Evolutionary conservation across 2,797 vertebrate species (phyloP).

Genomic region (Takifugu rubripes): DNA sequence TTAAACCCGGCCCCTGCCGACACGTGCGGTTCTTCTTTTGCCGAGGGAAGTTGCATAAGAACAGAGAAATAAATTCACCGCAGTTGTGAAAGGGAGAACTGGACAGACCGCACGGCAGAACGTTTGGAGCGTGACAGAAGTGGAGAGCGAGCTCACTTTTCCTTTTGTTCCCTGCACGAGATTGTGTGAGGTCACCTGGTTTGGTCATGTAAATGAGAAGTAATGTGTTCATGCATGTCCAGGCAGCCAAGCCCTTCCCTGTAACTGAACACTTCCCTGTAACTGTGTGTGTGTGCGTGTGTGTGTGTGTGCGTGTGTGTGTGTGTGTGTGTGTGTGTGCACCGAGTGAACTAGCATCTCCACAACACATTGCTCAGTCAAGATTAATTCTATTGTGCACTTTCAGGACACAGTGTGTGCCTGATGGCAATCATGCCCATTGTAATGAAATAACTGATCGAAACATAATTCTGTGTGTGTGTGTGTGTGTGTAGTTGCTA

Average conservation of each 20-base stretch:
- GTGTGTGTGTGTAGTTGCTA: constrained; percentile 16
- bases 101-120: too few species aligned
- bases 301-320: too few species aligned
- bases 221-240: constrained; percentile 19
- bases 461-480: constrained; percentile 14
- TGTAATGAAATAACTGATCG: background rate
- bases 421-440: background rate
- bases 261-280: constrained; percentile 32
- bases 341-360: background rate
- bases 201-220: constrained; percentile 13
- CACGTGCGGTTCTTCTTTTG: background rate
- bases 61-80: background rate
- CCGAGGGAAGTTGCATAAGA: background rate
- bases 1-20: background rate
- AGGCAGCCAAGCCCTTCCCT: constrained; percentile 19
- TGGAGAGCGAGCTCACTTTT: constrained; percentile 1
- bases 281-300: constrained; percentile 11
- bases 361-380: background rate
- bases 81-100: background rate
- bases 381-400: background rate
- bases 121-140: too few species aligned
- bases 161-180: constrained; percentile 12
- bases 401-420: background rate
- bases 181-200: constrained; percentile 18
- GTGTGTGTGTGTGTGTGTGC: constrained; percentile 12